phyloP scores from a whole-genome alignment of 1,140 invertebrate species.

The Phthorimaea operculella region DNA sequence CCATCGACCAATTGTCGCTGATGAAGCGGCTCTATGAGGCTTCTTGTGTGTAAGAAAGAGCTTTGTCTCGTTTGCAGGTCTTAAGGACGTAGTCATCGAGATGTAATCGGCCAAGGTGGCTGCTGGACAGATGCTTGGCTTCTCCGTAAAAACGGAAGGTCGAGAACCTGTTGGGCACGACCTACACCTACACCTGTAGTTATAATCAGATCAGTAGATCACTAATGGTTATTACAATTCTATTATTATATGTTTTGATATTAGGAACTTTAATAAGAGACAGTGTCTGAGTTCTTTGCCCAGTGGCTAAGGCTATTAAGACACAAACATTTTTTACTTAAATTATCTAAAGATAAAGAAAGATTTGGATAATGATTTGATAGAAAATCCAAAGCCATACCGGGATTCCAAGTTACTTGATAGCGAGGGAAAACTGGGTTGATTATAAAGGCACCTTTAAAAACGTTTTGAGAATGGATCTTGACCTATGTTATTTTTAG shows the following conservation, averaged over 20 bases:
- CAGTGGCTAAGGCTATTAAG: slow-evolving; percentile 1
- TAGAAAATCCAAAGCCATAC: slow-evolving; percentile 9
- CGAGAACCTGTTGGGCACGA: background rate
- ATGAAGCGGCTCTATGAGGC: no score
- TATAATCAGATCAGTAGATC: background rate
- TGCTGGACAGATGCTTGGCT: background rate
- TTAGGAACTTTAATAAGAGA: background rate
- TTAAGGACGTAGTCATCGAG: background rate
- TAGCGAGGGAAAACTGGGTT: slow-evolving; percentile 10
- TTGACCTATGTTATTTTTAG: slow-evolving; percentile 6
- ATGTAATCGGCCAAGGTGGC: background rate
- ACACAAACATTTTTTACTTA: background rate
- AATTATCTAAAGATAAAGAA: background rate
- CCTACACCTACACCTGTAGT: background rate
- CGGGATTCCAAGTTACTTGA: slow-evolving; percentile 13
- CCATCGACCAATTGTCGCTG: no score
- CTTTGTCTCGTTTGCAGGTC: no score
- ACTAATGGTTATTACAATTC: background rate
- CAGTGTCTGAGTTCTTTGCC: slow-evolving; percentile 1
- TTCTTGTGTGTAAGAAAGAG: no score
- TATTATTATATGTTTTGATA: background rate
- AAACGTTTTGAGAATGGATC: slow-evolving; percentile 12
- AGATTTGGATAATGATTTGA: background rate
- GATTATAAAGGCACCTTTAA: slow-evolving; percentile 16
- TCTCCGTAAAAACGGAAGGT: background rate